Conservation (phyloP, 2,797 vertebrate genomes). For the Podarcis siculus region DNA sequence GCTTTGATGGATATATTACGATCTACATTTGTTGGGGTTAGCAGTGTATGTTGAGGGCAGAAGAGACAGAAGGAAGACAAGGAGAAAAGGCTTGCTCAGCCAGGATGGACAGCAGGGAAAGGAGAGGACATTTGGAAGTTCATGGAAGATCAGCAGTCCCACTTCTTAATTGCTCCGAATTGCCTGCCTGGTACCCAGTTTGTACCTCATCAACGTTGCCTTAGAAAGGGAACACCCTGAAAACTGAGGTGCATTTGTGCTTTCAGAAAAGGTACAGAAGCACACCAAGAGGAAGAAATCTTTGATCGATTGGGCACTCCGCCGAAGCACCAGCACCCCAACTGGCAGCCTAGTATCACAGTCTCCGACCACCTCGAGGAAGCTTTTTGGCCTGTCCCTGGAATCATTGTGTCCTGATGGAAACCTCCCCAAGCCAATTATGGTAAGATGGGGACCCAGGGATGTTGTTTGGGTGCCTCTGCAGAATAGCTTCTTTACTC, state of each 20-base stretch:
- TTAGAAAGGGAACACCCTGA: not conserved
- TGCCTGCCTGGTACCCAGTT: too few relatives aligned
- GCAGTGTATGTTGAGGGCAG: not conserved
- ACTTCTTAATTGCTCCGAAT: not conserved
- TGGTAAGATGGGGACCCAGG: constrained; percentile 69
- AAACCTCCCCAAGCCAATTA: constrained; percentile 81
- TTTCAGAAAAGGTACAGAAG: constrained; percentile 76
- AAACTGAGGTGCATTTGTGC: not conserved
- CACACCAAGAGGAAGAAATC: constrained; percentile 79
- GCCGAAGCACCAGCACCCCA: constrained; percentile 73
- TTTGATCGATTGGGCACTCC: constrained; percentile 82
- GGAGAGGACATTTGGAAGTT: not conserved
- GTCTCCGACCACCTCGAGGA: constrained; percentile 70
- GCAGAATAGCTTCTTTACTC: too few relatives aligned
- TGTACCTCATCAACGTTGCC: too few relatives aligned
- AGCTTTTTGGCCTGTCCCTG: constrained; percentile 80
- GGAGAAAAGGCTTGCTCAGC: not conserved
- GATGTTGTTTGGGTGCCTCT: too few relatives aligned
- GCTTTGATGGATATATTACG: not conserved
- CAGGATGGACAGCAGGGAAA: not conserved
- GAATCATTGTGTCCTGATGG: constrained; percentile 79
- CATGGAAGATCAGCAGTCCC: not conserved
- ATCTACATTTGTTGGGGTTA: not conserved
- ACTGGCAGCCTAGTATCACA: constrained; percentile 56
- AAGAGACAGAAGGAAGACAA: not conserved